phyloP scores from a whole-genome alignment of 2,113 vertebrate species.

The cat (Felis catus) region DNA sequence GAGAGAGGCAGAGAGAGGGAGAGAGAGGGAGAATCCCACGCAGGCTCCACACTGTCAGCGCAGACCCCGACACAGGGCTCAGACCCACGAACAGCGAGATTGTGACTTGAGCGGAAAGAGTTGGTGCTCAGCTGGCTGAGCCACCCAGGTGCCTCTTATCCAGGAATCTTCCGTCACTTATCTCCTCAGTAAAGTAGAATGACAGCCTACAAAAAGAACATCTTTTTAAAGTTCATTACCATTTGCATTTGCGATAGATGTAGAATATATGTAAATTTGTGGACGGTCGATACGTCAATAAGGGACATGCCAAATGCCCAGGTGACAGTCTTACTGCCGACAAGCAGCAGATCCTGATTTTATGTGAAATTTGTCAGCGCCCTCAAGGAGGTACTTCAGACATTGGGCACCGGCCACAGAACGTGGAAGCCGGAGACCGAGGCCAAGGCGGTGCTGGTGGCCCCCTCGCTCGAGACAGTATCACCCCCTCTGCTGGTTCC shows the following conservation, averaged over 20 bases:
- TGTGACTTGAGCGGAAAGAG: no score
- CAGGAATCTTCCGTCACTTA: no score
- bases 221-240: neutral
- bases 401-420: accelerated
- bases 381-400: neutral
- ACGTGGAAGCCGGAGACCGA: neutral
- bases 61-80: no score
- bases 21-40: no score
- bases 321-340: no score
- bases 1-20: no score
- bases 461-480: accelerated
- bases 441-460: neutral
- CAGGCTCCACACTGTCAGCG: no score
- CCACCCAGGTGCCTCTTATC: neutral
- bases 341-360: no score
- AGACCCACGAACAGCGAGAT: no score
- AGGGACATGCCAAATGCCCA: accelerated
- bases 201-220: no score
- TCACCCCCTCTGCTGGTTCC: accelerated
- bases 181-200: neutral
- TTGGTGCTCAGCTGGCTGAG: no score
- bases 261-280: neutral
- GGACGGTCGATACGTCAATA: neutral
- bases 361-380: neutral
- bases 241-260: neutral